Percentiles rank a stretch among this genome's conserved stretches.
These are phyloP conservation scores for Drosophila bifasciata DNA, from an alignment of 1,140 invertebrate species.

Conservation along the genomic window DNA sequence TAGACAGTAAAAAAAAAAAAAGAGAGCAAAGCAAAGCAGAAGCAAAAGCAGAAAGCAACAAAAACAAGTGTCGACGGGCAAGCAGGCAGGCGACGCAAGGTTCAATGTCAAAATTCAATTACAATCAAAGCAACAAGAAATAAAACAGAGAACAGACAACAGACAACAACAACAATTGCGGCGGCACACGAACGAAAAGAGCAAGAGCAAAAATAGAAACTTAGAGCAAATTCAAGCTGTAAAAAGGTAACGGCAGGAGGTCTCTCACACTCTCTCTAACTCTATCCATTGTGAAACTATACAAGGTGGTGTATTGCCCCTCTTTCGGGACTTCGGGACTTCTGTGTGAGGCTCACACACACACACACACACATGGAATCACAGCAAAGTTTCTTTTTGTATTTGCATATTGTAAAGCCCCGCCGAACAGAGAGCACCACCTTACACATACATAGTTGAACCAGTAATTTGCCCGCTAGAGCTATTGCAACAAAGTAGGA, in stretches of 20 bases:
- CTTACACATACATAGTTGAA: too few relatives aligned
- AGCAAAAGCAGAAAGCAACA: constrained; percentile 10
- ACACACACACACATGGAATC: too few relatives aligned
- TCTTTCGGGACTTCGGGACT: too few relatives aligned
- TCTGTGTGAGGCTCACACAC: too few relatives aligned
- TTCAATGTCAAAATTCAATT: constrained; percentile 25
- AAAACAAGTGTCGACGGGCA: constrained; percentile 36
- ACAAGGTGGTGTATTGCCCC: too few relatives aligned
- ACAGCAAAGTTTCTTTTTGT: too few relatives aligned
- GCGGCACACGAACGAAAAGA: background rate
- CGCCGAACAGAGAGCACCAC: too few relatives aligned
- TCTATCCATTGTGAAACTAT: too few relatives aligned
- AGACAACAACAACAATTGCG: constrained; percentile 1
- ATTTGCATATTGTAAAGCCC: too few relatives aligned
- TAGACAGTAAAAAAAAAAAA: constrained; percentile 20
- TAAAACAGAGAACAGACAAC: constrained; percentile 12
- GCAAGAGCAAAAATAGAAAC: constrained; percentile 14
- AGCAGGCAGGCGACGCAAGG: constrained; percentile 12
- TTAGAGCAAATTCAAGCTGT: too few relatives aligned
- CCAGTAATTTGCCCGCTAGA: too few relatives aligned
- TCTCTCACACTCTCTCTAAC: background rate
- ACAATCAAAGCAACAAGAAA: background rate
- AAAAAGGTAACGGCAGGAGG: background rate
- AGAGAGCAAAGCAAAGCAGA: background rate
- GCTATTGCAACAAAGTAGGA: too few relatives aligned